Evolutionary conservation across 2,888 invertebrate species (phyloP).

Genomic region (Coleophora deauratella): DNA sequence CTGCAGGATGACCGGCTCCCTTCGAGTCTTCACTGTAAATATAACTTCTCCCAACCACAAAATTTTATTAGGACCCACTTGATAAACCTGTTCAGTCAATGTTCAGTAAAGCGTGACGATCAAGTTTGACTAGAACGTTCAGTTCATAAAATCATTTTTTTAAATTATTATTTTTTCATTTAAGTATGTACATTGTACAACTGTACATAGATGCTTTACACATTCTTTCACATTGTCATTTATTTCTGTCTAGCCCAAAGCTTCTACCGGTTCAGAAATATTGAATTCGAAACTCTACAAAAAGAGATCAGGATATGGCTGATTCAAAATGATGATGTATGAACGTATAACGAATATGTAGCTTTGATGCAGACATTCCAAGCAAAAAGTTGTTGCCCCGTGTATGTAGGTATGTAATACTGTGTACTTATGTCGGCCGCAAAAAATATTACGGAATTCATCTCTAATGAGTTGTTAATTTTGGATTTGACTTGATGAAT

Average conservation of each 20-base stretch:
- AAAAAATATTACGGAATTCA: slow-evolving; percentile 60
- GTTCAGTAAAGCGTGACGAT: neutral
- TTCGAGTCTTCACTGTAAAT: slow-evolving; percentile 60
- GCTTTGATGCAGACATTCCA: slow-evolving; percentile 67
- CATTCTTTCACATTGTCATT: too few relatives aligned
- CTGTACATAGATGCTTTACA: too few relatives aligned
- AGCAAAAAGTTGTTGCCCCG: slow-evolving; percentile 57
- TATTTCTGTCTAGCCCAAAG: too few relatives aligned
- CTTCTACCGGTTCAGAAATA: too few relatives aligned
- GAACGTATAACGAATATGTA: slow-evolving; percentile 26
- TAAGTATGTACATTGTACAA: too few relatives aligned
- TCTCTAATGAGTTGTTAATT: slow-evolving; percentile 64
- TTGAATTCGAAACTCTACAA: slow-evolving; percentile 38
- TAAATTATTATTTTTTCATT: too few relatives aligned
- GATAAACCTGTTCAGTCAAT: neutral
- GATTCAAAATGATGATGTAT: slow-evolving; percentile 21
- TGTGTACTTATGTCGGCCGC: slow-evolving; percentile 47
- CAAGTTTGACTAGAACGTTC: too few relatives aligned
- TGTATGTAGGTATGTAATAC: slow-evolving; percentile 39
- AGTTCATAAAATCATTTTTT: too few relatives aligned
- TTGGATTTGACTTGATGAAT: slow-evolving; percentile 53
- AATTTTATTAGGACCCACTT: too few relatives aligned
- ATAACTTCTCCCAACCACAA: too few relatives aligned
- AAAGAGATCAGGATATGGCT: slow-evolving; percentile 47
- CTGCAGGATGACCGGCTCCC: slow-evolving; percentile 51